Evolutionary conservation across 2,113 vertebrate species (phyloP), one percentile per base, ranked within the genome.

Genomic region (Poecile atricapillus): DNA sequence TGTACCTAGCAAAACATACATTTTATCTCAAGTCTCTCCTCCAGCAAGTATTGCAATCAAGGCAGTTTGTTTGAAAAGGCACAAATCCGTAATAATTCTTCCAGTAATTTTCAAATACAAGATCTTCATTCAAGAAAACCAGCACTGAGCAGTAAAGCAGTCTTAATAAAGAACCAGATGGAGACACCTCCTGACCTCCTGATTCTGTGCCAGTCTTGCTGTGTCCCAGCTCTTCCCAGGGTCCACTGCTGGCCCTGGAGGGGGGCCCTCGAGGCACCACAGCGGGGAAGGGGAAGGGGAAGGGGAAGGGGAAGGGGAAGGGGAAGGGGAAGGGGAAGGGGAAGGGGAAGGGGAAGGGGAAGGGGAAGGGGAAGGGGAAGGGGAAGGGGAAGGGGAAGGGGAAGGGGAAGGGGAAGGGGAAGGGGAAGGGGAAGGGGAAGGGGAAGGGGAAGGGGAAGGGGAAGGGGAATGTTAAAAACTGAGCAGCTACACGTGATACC

Each of bases 401-500:
- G 37, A 12, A 39, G 39, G 11, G 39, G n/a, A n/a, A n/a, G 16
- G 69, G n/a, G 24, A 52, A 14, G 27, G 63, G 22, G 19, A 41
- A 22, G 22, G 28, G 20, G 27, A 22, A 1, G 11, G 16, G 8
- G 2, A n/a, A n/a, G n/a, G n/a, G n/a, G 37, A 37, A 37, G 10
- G 37, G 37, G 37, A 10, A 37, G 37, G 37, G 37, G n/a, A n/a
- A n/a, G 37, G 37, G 37, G 37, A 39, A 39, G 37, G 37, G 37
- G 37, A 12, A 39, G 39, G 11, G 39, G n/a, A n/a, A n/a, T 11
- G 20, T 11, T 35, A 43, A 1, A 71, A 44, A 44, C 28, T 2
- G 28, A 69, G 74, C 49, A 68, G n/a, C 39, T 30, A 2, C 7
- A 33, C 12, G 2, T 0, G 0, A 25, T 5, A 44, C 50, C 39